phyloP scores from a whole-genome alignment of 2,797 vertebrate species.

The Acanthornis magna region DNA sequence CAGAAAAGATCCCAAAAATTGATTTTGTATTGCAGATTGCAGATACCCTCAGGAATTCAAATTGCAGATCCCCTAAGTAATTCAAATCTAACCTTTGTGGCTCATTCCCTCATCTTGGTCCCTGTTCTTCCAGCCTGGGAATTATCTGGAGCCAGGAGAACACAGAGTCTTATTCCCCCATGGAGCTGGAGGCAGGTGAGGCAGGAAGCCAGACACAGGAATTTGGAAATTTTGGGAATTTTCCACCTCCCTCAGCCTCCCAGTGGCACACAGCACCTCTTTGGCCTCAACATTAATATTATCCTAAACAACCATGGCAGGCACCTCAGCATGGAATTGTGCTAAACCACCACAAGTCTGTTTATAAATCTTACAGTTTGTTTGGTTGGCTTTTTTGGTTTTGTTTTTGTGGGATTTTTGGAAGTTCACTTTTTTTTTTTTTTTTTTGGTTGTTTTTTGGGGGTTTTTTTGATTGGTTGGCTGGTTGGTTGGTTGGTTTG shows the following conservation, averaged over 20 bases:
- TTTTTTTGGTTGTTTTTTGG: too few species aligned
- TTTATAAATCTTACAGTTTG: neutral
- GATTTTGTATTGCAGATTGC: too few species aligned
- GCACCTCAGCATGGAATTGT: neutral
- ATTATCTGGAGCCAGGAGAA: neutral
- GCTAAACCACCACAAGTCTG: neutral
- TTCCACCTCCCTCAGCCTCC: neutral
- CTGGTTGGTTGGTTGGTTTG: too few species aligned
- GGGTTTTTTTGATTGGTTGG: too few species aligned
- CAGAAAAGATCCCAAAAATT: neutral
- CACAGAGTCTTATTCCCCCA: neutral
- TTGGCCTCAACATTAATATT: neutral
- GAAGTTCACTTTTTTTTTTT: too few species aligned
- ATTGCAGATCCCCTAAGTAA: neutral
- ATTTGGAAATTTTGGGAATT: neutral
- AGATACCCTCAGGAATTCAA: neutral
- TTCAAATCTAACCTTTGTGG: neutral
- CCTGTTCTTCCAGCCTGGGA: neutral
- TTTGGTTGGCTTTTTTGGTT: too few species aligned
- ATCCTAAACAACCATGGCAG: neutral
- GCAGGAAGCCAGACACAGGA: neutral
- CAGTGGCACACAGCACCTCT: neutral
- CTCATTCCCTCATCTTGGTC: neutral
- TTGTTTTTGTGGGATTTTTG: too few species aligned
- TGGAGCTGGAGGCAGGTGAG: neutral